These are phyloP conservation scores for Pseudochirops corinnae DNA, from an alignment of 2,797 vertebrate species.

Conservation along the genomic window DNA sequence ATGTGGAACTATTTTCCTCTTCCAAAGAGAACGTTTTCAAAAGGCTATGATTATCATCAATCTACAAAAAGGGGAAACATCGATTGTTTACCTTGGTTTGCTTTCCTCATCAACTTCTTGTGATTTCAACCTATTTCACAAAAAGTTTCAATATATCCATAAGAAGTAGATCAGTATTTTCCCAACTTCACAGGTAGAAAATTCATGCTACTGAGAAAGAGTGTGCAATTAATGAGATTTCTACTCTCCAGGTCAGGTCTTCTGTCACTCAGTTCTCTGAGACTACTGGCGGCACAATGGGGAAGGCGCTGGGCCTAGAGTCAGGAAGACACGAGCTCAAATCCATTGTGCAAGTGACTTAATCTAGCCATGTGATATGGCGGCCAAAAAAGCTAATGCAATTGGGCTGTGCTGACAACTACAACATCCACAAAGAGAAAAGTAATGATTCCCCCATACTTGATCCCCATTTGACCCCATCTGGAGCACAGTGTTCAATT, in stretches of 20 bases:
- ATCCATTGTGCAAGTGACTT: not conserved
- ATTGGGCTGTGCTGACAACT: not conserved
- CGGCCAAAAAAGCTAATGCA: not conserved
- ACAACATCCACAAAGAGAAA: not conserved
- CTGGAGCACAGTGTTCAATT: not conserved
- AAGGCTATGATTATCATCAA: constrained; percentile 80
- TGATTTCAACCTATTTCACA: constrained; percentile 36
- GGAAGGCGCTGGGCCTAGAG: not conserved
- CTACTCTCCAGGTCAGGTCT: not conserved
- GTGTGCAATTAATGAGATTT: not conserved
- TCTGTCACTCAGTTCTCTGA: not conserved
- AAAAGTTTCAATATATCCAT: constrained; percentile 36
- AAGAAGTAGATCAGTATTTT: constrained; percentile 39
- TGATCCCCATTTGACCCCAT: not conserved
- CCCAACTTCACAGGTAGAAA: constrained; percentile 45
- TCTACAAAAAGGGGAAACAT: constrained; percentile 78
- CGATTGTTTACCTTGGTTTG: constrained; percentile 43
- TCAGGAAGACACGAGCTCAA: not conserved
- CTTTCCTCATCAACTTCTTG: constrained; percentile 53
- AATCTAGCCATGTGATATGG: not conserved
- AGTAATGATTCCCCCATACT: not conserved
- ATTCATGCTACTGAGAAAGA: not conserved
- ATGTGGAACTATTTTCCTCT: constrained; percentile 85
- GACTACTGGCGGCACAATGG: not conserved
- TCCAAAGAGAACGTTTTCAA: constrained; percentile 84